Conservation (phyloP, 2,888 invertebrate genomes). For the Nowickia ferox region DNA sequence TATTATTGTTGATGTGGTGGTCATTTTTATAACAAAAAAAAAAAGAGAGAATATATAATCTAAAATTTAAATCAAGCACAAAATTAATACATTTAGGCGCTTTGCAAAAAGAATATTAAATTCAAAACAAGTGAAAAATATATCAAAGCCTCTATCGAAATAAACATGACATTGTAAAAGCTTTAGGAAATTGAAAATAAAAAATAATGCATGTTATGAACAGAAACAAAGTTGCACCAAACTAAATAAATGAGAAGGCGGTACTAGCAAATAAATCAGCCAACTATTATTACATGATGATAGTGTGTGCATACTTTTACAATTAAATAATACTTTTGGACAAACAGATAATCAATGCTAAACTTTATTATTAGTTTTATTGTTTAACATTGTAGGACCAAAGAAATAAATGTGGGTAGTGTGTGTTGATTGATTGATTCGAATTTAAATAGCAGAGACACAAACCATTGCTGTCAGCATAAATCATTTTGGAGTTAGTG, state of each 20-base stretch:
- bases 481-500: no score
- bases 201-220: constrained; percentile 4
- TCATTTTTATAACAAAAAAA: background rate
- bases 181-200: constrained; percentile 8
- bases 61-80: background rate
- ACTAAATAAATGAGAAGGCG: constrained; percentile 48
- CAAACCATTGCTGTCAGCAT: no score
- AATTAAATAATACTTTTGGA: background rate
- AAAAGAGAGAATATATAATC: constrained; percentile 5
- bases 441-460: no score
- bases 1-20: background rate
- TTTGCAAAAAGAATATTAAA: background rate
- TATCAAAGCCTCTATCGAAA: background rate
- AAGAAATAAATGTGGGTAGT: background rate
- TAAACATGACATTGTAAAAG: constrained; percentile 6
- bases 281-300: constrained; percentile 38
- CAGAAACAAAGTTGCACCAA: constrained; percentile 32
- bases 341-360: background rate
- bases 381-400: background rate
- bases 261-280: background rate
- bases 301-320: background rate
- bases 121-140: constrained; percentile 3
- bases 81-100: background rate
- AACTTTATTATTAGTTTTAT: background rate
- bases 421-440: no score